Conservation (phyloP, 2,113 vertebrate genomes). For the Cyanoderma ruficeps region DNA sequence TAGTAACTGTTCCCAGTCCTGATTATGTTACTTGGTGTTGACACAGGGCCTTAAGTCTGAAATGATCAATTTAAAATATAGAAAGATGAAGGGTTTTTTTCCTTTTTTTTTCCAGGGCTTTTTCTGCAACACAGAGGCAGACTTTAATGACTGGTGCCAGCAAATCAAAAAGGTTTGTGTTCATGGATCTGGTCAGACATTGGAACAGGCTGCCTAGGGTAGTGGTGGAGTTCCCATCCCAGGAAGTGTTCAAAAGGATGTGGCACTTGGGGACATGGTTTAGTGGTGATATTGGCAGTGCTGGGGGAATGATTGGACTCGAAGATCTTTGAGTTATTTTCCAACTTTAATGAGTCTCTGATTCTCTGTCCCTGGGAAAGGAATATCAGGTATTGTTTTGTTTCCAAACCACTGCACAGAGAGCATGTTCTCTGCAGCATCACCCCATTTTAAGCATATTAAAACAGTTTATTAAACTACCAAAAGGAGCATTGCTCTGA, state of each 20-base stretch:
- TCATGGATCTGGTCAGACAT: background rate
- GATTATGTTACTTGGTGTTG: background rate
- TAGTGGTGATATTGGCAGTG: background rate
- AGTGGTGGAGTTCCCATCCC: background rate
- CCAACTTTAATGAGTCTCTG: background rate
- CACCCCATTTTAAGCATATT: background rate
- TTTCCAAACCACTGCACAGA: background rate
- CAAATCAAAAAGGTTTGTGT: conserved; percentile 88
- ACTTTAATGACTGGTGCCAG: conserved; percentile 94
- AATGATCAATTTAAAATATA: background rate
- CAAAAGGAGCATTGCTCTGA: background rate
- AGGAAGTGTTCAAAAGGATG: background rate
- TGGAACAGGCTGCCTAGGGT: background rate
- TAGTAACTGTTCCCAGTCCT: background rate
- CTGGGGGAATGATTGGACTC: background rate
- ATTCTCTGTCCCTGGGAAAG: background rate
- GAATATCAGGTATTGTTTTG: background rate
- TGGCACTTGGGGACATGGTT: background rate
- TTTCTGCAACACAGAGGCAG: conserved; percentile 93
- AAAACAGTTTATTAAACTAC: background rate
- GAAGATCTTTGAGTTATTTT: background rate
- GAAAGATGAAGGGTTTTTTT: background rate
- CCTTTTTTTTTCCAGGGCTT: conserved; percentile 81
- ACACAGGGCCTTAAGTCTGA: background rate
- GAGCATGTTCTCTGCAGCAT: background rate